Base-by-base conservation (phyloP, 2,888 invertebrate species). In the Ceraclea dissimilis region DNA sequence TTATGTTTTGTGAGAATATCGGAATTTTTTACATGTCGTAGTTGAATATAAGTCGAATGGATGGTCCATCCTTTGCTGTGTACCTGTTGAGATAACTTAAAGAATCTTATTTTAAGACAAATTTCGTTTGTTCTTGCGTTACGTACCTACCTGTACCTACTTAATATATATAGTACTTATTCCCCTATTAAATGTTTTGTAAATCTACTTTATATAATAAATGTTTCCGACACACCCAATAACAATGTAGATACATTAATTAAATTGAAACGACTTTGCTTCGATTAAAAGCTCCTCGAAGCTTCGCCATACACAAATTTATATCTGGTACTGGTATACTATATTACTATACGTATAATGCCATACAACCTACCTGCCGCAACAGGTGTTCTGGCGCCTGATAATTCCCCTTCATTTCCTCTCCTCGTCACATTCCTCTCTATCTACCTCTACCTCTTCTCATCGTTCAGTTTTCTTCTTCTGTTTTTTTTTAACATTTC, bases 321-420 rank as follows among this genome's bases (percentile, higher is more conserved):
- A 19, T 17, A 18, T 6, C 13, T 22, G 49, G 22, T 19, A 19
- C 21, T 21, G 33, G 50, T 13, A 19, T 16, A 39, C 13, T 4
- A 8, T 13, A 16, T 39, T n/a, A 16, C 2, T 39, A 39, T 16
- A 39, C 13, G 11, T 31, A 31, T 31, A 34, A 18, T 6, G 34
- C n/a, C n/a, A n/a, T n/a, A n/a, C n/a, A 26, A 26, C 26, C 34
- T 19, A 33, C 20, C 19, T 17, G 20, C 60, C 49, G 46, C 52
- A 58, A 60, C 60, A 60, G 60, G 60, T 60, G 60, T 58, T 46
- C 39, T 50, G 58, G 60, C 58, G 58, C 57, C 60, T 56, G 58
- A 54, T 60, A 18, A 13, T 10, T 16, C 54, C 54, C 13, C n/a
- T 34, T 20, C 54, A 34, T 49, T 49, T 48, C 48, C 54, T 39